A percentile compares a stretch with the other conserved stretches of the same genome.
These are phyloP conservation scores for Zapus hudsonius DNA, from an alignment of 2,113 vertebrate genomes.

Conservation along the genomic window DNA sequence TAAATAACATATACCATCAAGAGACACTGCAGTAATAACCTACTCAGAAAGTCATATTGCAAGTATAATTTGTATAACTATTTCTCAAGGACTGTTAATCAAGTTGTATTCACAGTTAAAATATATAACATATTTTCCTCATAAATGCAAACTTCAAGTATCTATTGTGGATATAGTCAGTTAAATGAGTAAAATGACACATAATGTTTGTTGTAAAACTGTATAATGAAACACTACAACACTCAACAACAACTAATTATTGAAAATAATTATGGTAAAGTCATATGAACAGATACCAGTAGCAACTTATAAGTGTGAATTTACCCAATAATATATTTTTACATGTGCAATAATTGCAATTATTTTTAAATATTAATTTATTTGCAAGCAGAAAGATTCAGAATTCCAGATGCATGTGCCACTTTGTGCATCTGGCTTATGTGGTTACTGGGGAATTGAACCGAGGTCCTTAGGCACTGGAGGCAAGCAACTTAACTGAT, in stretches of 20 bases:
- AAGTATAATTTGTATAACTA: not conserved
- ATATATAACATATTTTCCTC: conserved; percentile 12
- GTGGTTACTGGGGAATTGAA: too few species aligned
- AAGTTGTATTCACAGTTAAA: conserved; percentile 24
- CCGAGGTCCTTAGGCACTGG: too few species aligned
- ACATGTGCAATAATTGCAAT: not conserved
- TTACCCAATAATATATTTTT: not conserved
- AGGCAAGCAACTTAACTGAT: too few species aligned
- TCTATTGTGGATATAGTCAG: not conserved
- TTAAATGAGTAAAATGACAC: not conserved
- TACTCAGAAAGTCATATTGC: not conserved
- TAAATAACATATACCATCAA: not conserved
- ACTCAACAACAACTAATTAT: not conserved
- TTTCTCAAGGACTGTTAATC: conserved; percentile 19
- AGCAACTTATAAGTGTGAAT: not conserved
- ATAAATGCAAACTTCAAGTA: not conserved
- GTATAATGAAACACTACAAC: not conserved
- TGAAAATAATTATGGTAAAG: not conserved
- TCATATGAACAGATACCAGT: not conserved
- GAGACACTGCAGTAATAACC: not conserved
- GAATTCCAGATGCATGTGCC: too few species aligned
- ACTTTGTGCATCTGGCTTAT: too few species aligned
- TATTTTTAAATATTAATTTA: too few species aligned
- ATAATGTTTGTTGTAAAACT: not conserved
- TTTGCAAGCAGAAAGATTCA: too few species aligned